phyloP scores from a whole-genome alignment of 2,888 invertebrate species.

The Netelia virgata region DNA sequence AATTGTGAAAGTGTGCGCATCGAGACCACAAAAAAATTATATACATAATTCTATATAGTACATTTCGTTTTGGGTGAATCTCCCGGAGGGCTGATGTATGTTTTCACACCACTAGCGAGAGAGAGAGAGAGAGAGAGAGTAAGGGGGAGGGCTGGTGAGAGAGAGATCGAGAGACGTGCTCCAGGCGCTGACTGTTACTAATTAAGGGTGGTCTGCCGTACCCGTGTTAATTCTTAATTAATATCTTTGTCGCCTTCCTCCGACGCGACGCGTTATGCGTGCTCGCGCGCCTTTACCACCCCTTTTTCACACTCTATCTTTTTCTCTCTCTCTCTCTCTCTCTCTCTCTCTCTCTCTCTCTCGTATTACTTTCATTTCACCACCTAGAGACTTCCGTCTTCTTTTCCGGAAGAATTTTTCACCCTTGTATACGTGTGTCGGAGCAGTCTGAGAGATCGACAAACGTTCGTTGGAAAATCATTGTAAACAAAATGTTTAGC shows the following conservation, averaged over 20 bases:
- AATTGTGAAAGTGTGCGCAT: constrained; percentile 30
- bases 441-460: constrained; percentile 69
- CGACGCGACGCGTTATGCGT: constrained; percentile 70
- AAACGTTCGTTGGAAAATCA: constrained; percentile 63
- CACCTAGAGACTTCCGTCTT: constrained; percentile 65
- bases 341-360: constrained; percentile 39
- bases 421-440: constrained; percentile 46
- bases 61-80: constrained; percentile 65
- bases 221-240: constrained; percentile 84
- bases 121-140: constrained; percentile 43
- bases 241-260: constrained; percentile 81
- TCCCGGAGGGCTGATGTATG: constrained; percentile 51
- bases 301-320: constrained; percentile 31
- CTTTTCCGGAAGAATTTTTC: constrained; percentile 29
- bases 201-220: constrained; percentile 80
- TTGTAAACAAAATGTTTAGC: neutral
- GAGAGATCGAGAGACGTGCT: constrained; percentile 73
- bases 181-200: constrained; percentile 81
- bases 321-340: constrained; percentile 42
- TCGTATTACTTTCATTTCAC: constrained; percentile 67
- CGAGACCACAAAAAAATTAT: neutral
- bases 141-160: constrained; percentile 61
- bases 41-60: neutral
- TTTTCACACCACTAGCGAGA: constrained; percentile 32
- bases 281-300: constrained; percentile 55